Evolutionary conservation across 2,113 vertebrate genomes (phyloP), one percentile per base, ranked within the genome.

Genomic region (Ciconia maguari): DNA sequence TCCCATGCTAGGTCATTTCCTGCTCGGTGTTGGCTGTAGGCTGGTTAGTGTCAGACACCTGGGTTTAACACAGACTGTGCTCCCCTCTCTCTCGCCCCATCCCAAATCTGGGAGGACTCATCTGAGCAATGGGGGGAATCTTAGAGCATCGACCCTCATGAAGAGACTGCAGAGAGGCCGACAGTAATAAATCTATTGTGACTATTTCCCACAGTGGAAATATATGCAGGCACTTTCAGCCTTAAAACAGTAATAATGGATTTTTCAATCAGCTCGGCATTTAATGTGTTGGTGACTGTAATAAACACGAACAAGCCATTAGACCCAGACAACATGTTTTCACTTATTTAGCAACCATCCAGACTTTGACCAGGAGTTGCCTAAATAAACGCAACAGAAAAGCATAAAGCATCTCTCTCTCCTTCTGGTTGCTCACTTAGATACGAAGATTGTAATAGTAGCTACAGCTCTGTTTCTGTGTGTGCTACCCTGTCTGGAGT

Each of bases 231-330:
- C 80, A 30, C 30, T 91, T 81, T 4, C 34, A 92, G 85, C 94
- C 65, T 95, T 76, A 61, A 88, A 88, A 89, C 83, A 75, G 55
- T 7, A 71, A 66, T 60, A 80, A 96, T 95, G 93, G 96, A 96
- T 96, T 96, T 97, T 97, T 89, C 96, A 83, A 42, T 96, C 95
- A 91, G 83, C 75, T 65, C 90, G 96, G 57, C 91, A 36, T 94
- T 95, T 91, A 82, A 34, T 34, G 86, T 81, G 81, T 72, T 64
- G 90, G 88, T 65, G 77, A 64, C 58, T 78, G 90, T 58, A 91
- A 91, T 71, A 88, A 96, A 92, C 81, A 60, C 3, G 2, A 44
- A 25, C 13, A 10, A 93, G 66, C 70, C 78, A 2, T 94, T 78
- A 90, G 69, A 32, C 61, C 86, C 78, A 49, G 87, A 34, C 70